Evolutionary conservation across 2,888 invertebrate genomes (phyloP).

Genomic region (Torymus auratus): DNA sequence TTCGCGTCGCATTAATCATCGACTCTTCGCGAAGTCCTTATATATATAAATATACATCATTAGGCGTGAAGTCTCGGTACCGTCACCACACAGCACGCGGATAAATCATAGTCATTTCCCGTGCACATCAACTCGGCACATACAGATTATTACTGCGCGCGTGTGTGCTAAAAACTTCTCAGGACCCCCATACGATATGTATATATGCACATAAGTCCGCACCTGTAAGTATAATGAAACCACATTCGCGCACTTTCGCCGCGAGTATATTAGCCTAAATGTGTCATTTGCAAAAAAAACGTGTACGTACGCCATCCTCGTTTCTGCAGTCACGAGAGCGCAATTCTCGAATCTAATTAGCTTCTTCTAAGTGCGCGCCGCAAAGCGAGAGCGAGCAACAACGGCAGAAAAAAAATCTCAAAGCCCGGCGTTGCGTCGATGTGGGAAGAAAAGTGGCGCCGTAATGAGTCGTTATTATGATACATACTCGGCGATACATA

Average conservation of each 20-base stretch:
- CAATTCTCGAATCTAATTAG: slow-evolving; percentile 32
- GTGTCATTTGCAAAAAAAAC: slow-evolving; percentile 43
- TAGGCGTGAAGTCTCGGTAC: too few relatives aligned
- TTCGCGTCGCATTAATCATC: too few relatives aligned
- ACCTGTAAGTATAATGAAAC: slow-evolving; percentile 18
- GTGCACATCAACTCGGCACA: background rate
- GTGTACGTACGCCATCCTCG: background rate
- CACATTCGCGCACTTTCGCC: slow-evolving; percentile 37
- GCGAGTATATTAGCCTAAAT: slow-evolving; percentile 36
- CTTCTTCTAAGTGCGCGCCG: background rate
- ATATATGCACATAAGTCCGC: slow-evolving; percentile 11
- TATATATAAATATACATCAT: too few relatives aligned
- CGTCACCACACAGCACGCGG: background rate
- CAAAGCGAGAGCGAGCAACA: background rate
- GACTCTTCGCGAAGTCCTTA: too few relatives aligned
- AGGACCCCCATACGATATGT: background rate
- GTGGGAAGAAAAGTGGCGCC: slow-evolving; percentile 17
- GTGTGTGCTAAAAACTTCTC: slow-evolving; percentile 30
- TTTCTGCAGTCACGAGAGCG: background rate
- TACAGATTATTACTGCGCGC: background rate
- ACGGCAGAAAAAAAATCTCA: slow-evolving; percentile 6
- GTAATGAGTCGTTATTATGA: slow-evolving; percentile 28
- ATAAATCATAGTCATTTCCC: slow-evolving; percentile 32
- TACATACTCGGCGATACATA: background rate
- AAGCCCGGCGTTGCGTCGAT: slow-evolving; percentile 22